Evolutionary conservation across 2,797 vertebrate species (phyloP).

Genomic region (Graptemys geographica): DNA sequence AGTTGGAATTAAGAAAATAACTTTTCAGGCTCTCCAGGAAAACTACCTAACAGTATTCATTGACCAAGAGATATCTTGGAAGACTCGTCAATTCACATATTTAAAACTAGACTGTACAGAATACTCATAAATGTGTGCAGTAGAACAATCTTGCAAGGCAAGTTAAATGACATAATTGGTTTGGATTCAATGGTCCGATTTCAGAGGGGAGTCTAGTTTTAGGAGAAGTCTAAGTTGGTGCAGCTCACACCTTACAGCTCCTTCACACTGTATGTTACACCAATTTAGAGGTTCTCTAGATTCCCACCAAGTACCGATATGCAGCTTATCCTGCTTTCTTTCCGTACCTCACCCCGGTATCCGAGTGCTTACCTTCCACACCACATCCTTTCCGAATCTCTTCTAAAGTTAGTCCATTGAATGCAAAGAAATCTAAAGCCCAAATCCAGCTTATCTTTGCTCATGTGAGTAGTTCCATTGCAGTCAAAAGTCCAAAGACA

Average conservation of each 20-base stretch:
- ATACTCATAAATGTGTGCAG: neutral
- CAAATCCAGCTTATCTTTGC: neutral
- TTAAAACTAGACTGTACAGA: neutral
- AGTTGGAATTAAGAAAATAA: neutral
- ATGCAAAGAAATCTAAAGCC: neutral
- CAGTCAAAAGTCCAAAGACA: fast-evolving
- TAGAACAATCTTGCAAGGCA: neutral
- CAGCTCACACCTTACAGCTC: no score
- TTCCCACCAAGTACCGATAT: no score
- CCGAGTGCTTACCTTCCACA: neutral
- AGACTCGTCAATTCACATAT: neutral
- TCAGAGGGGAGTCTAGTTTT: neutral
- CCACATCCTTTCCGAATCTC: no score
- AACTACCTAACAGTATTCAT: neutral
- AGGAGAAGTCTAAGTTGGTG: neutral
- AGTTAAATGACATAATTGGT: neutral
- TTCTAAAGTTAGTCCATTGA: fast-evolving
- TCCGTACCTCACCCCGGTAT: neutral
- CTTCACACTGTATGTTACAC: no score
- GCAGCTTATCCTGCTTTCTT: no score
- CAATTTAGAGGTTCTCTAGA: no score
- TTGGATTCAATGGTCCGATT: neutral
- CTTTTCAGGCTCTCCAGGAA: neutral
- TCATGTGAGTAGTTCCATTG: neutral
- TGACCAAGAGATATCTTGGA: neutral